Evolutionary conservation across 1,140 invertebrate genomes (phyloP), one percentile per base, ranked within the genome.

Genomic region (Dreissena rostriformis): DNA sequence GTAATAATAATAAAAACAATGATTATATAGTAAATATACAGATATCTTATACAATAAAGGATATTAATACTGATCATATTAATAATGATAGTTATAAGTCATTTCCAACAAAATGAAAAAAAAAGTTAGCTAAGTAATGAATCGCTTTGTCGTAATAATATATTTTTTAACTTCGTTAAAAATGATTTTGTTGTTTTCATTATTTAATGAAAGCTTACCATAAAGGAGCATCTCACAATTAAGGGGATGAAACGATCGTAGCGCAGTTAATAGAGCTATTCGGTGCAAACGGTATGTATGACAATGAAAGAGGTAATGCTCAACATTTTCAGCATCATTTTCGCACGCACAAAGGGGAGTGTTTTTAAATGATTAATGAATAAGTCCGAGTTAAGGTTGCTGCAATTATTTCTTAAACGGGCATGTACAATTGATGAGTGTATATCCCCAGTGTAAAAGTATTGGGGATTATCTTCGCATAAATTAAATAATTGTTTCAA

Each of bases 291-390:
- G 19, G 49, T 28, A 75, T 28, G 19, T 24, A n/a, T 24, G 24
- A 28, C 53, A 75, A 29, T 63, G 57, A 28, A 75, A 75, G 39
- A 75, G 61, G 57, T 63, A 75, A 53, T 75, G 73, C 22, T 75
- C 73, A 0, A 53, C 53, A 63, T 61, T 29, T 63, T 75, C 73
- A 11, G 15, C 39, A 19, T 19, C 28, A 29, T 53, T 14, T 19
- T 26, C 53, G 39, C 73, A 75, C 8, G 57, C 55, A 63, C 53
- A 75, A 0, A 11, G 19, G 26, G n/a, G 73, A 63, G 11, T 39
- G 11, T 26, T 57, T 29, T 10, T 10, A 75, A 28, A 29, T 29
- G 57, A 39, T 75, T 75, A 19, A 29, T 19, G 26, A 24, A 29
- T 19, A 75, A 29, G 26, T 75, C 53, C 8, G 51, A 53, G 26